Evolutionary conservation across 2,797 vertebrate genomes (phyloP), one percentile per base, ranked within the genome.

Genomic region (Argentina silus): DNA sequence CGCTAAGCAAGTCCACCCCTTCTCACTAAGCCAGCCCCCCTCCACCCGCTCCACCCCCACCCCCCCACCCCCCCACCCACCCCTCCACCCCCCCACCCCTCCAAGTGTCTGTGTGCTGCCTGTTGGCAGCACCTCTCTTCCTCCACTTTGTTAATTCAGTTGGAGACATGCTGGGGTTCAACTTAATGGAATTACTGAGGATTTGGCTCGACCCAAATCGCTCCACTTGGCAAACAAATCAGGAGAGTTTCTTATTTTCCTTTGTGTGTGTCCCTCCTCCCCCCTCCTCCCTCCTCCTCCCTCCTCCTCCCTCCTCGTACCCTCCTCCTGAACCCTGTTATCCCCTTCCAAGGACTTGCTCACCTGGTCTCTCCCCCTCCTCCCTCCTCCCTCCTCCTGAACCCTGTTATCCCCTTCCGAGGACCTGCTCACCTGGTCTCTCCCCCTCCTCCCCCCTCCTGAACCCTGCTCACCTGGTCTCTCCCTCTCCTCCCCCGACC

Each of bases 101-200:
- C 64, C 61, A 77, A 76, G 70, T 71, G 55, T 68, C 77, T 76
- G 73, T 71, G 15, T 27, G 14, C 6, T 23, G 74, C 72, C 65
- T 68, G 77, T 79, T 83, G 77, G 69, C 78, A 75, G 66, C 21
- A 70, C 19, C 48, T 68, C 63, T 62, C 62, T 75, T 73, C 70
- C 74, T 78, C 75, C 73, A 75, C 56, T 76, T 69, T 80, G 74
- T 76, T 82, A 61, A 80, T 78, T 83, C 72, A 78, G 71, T 71
- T 57, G 70, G 71, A 80, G 79, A 77, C 75, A 77, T 69, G 65
- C 75, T 66, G 67, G 72, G 79, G 74, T 84, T 83, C 69, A 79
- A 83, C 68, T 83, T 79, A 80, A 87, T 84, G 72, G 80, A 83
- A 78, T 84, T 83, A 81, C 78, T 74, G 60, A 68, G 70, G 70